These are phyloP conservation scores for Pygmarrhopalites habei DNA, from an alignment of 1,140 invertebrate genomes.

Conservation along the genomic window DNA sequence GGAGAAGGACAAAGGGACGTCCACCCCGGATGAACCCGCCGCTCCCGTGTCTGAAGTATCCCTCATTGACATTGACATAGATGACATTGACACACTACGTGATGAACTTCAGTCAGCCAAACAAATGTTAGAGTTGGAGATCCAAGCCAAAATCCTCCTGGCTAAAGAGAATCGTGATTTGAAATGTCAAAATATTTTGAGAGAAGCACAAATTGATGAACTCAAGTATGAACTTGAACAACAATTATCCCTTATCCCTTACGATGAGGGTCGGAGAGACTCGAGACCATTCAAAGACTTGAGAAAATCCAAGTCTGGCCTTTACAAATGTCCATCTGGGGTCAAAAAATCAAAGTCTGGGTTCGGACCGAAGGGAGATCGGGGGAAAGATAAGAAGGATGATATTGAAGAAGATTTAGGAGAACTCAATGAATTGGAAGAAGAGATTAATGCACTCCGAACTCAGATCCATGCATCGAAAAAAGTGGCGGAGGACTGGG, in stretches of 20 bases:
- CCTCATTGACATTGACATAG: conserved; percentile 57
- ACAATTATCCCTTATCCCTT: conserved; percentile 41
- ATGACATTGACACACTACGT: conserved; percentile 79
- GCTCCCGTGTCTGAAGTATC: conserved; percentile 53
- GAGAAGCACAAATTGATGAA: conserved; percentile 41
- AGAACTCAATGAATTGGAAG: conserved; percentile 43
- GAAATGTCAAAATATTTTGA: conserved; percentile 44
- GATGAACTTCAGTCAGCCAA: conserved; percentile 85
- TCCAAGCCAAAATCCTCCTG: conserved; percentile 75
- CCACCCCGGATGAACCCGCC: conserved; percentile 46
- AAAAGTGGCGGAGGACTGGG: conserved; percentile 67
- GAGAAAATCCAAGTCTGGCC: conserved; percentile 32
- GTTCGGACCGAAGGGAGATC: conserved; percentile 53
- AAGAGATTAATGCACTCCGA: conserved; percentile 51
- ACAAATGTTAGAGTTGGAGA: conserved; percentile 76
- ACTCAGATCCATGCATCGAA: conserved; percentile 63
- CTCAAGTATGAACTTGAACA: conserved; percentile 44
- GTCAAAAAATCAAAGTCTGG: conserved; percentile 37
- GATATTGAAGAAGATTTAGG: conserved; percentile 54
- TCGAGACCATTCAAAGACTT: conserved; percentile 32
- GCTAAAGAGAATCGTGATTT: conserved; percentile 78
- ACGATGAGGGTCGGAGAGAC: conserved; percentile 38
- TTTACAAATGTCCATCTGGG: conserved; percentile 37
- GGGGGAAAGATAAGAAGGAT: conserved; percentile 58
- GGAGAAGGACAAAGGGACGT: conserved; percentile 48